Base-by-base conservation (phyloP, 2,888 invertebrate genomes). In the Leptinotarsa tumamoca region DNA sequence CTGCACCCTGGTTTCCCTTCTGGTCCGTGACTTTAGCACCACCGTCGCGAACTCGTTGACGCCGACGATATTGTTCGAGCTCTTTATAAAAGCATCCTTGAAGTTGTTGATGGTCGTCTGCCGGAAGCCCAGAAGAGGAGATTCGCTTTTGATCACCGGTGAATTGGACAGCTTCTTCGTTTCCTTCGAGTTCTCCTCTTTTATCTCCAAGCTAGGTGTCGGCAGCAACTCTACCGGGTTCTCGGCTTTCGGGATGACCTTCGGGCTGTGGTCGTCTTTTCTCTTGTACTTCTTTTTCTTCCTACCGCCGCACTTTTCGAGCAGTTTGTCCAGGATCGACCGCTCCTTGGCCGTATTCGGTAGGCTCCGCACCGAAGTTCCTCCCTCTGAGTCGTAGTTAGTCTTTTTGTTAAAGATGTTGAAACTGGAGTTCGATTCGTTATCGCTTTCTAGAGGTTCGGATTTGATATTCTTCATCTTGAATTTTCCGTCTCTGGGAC, bases 1-100 rank as follows among this genome's bases (percentile, higher is more conserved):
- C 80, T 92, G 87, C 21, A 93, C 91, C 83, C 94, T 90, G 67
- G 94, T 94, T 86, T 95, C 94, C 51, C 93, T 94, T 83, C 95
- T 90, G 21, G 95, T 95, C 83, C 95, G 90, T 67, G 94, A 92
- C 85, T 94, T 93, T 76, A 95, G 85, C 68, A 95, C 92, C 51
- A 94, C 91, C 0, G 95, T 93, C 50, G 93, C 90, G 83, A 95
- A 94, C 86, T 91, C 91, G 18, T 90, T 90, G 58, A 91, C 90
- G 78, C 90, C 91, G 68, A 91, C 89, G 73, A 92, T 86, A 33
- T 91, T 91, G 73, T 83, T 86, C 79, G 92, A 91, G 84, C 91
- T 92, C 83, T 92, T 92, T 75, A 92, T 91, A 87, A 93, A 93
- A 63, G 92, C 92, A 81, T 92, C 90, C 83, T 93, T 91, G 85